Base-by-base conservation (phyloP, 2,797 vertebrate species). In the Benthosema pterotum region DNA sequence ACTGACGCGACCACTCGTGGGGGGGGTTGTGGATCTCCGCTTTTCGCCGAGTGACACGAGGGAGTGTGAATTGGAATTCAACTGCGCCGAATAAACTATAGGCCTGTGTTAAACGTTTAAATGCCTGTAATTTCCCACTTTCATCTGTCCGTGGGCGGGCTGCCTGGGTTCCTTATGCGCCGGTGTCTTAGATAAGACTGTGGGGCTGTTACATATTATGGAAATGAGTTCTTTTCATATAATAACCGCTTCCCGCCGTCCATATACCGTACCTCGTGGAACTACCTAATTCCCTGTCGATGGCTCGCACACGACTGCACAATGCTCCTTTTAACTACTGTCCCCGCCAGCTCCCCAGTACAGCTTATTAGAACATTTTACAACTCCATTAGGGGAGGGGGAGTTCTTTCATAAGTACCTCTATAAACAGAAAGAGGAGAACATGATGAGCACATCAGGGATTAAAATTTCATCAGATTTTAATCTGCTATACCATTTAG, bases 91-190 rank as follows among this genome's bases (percentile, higher is more conserved):
- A 5, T 15, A 60, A 49, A 67, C 60, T 63, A 56, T 22, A 25
- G 22, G 22, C 57, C 65, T 11, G 65, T 56, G 52, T 57, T 46
- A 65, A 71, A 61, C 46, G 45, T 15, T 62, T 64, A 46, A 55
- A 42, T 69, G 63, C 51, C 42, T 70, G 57, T 68, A 38, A 75
- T 86, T 82, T 45, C 50, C 64, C 42, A 61, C 38, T 66, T 52
- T 52, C 57, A 38, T 63, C 42, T n/a, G n/a, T 43, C 69, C 72
- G 63, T 66, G 19, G 42, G 52, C 45, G 18, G 42, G 18, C 32
- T 57, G 42, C 16, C 32, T 57, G 58, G 60, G 56, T 62, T 52
- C 42, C 65, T 84, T 79, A 65, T 18, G 63, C 46, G 63, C 46
- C 50, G 57, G 54, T 18, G 77, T 71, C 51, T 45, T 17, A 75